Conservation (phyloP, 2,113 vertebrate species). For the Girardinichthys multiradiatus region DNA sequence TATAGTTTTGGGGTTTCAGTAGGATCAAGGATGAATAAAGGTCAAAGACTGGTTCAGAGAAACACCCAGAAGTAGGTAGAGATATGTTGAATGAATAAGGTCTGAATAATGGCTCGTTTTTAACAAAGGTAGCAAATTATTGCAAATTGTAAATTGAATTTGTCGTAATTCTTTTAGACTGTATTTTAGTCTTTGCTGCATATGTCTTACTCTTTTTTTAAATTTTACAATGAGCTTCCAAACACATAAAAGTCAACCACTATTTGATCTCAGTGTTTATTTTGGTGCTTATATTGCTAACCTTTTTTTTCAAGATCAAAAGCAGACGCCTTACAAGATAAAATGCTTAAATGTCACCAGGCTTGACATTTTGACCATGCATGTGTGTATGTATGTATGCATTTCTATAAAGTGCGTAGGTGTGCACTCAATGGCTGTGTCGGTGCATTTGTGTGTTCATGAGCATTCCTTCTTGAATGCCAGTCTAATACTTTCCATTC, state of each 20-base stretch:
- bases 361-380: constrained; percentile 78
- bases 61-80: constrained; percentile 30
- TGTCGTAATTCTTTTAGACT: neutral
- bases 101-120: neutral
- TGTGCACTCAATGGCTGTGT: constrained; percentile 33
- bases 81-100: neutral
- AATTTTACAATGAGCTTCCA: neutral
- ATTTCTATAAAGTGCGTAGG: constrained; percentile 65
- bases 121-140: constrained; percentile 2
- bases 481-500: constrained; percentile 75
- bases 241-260: neutral
- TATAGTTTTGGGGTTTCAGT: constrained; percentile 45
- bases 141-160: neutral
- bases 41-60: constrained; percentile 47
- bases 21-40: constrained; percentile 50
- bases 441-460: constrained; percentile 3
- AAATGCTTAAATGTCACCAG: constrained; percentile 82
- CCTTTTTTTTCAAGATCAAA: constrained; percentile 48
- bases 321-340: constrained; percentile 49
- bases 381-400: constrained; percentile 60
- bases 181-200: neutral
- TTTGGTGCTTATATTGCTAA: constrained; percentile 36
- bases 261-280: constrained; percentile 33
- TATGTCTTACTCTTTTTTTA: neutral
- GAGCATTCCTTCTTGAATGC: constrained; percentile 39